These are phyloP conservation scores for Ariopsis seemanni DNA, from an alignment of 2,113 vertebrate genomes.

Conservation along the genomic window DNA sequence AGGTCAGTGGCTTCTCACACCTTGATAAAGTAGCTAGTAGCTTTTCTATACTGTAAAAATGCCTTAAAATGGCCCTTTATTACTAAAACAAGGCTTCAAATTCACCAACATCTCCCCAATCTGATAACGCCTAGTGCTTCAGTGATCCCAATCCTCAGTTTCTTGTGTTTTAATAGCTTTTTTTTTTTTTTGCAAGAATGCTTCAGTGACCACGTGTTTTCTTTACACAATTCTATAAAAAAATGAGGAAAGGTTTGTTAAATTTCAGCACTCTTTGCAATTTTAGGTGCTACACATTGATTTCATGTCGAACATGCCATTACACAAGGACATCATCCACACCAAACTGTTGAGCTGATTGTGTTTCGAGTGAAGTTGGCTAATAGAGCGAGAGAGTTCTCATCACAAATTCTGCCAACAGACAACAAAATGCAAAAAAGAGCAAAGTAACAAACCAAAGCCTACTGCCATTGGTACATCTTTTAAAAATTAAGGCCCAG, in stretches of 20 bases:
- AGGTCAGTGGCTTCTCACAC: slow-evolving; percentile 74
- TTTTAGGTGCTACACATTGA: background rate
- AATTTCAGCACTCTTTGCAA: background rate
- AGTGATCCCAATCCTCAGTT: background rate
- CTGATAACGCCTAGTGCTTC: background rate
- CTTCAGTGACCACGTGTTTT: background rate
- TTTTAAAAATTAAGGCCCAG: background rate
- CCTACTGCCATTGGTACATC: background rate
- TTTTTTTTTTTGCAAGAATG: background rate
- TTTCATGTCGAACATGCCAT: background rate
- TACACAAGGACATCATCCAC: background rate
- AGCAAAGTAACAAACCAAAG: background rate
- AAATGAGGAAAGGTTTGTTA: background rate
- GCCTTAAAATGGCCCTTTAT: background rate
- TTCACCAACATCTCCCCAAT: background rate
- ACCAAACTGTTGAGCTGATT: background rate
- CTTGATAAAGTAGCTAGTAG: background rate
- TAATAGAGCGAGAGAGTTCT: background rate
- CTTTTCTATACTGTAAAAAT: background rate
- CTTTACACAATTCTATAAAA: background rate
- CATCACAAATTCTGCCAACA: background rate
- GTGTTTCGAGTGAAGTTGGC: background rate
- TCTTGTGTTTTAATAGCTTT: background rate
- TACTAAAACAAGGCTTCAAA: background rate
- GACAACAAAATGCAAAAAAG: too few relatives aligned